These are phyloP conservation scores for Acanthiza pusilla DNA, from an alignment of 2,797 vertebrate species.

Conservation along the genomic window DNA sequence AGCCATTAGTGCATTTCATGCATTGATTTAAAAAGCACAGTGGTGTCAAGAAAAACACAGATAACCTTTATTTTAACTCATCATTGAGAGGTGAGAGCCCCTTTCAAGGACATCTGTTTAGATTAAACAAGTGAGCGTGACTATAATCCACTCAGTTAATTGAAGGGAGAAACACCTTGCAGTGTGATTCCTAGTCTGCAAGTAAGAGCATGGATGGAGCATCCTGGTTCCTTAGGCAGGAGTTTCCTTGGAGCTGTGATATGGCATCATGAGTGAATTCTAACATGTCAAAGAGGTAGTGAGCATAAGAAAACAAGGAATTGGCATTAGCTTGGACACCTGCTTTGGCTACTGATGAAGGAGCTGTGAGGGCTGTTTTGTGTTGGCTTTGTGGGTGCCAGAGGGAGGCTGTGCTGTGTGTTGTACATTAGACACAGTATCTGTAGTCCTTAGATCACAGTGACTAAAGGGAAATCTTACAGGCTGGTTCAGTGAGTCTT, in stretches of 20 bases:
- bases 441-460: neutral
- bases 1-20: neutral
- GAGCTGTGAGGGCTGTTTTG: neutral
- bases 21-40: neutral
- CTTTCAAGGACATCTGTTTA: neutral
- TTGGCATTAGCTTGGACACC: neutral
- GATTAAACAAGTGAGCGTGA: neutral
- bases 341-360: neutral
- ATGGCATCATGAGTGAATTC: neutral
- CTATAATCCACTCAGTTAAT: neutral
- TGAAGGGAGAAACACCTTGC: neutral
- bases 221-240: neutral
- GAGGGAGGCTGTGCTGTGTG: neutral
- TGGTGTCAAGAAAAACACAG: neutral
- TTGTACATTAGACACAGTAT: neutral
- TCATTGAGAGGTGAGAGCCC: accelerated
- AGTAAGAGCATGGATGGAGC: neutral
- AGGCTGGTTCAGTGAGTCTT: neutral
- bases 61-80: neutral
- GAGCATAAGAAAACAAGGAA: neutral
- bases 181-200: neutral
- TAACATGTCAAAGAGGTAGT: neutral
- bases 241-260: neutral
- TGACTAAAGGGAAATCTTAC: neutral
- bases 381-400: neutral